Evolutionary conservation across 2,888 invertebrate species (phyloP).

Genomic region (Nemapogon koenigi): DNA sequence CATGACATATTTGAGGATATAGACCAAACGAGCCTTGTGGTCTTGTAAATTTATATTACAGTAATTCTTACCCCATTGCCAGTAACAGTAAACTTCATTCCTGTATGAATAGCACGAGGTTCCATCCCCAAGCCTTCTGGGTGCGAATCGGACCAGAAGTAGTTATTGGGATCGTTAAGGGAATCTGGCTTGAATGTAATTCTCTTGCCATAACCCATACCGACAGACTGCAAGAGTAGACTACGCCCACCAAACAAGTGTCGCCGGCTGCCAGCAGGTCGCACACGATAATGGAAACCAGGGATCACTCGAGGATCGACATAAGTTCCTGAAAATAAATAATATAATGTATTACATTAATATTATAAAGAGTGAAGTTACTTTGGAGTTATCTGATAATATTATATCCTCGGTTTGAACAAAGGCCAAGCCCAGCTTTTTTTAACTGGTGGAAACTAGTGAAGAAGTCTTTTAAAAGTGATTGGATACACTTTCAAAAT

Average conservation of each 20-base stretch:
- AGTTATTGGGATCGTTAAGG: conserved; percentile 67
- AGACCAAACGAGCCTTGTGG: too few relatives aligned
- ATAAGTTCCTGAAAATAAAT: conserved; percentile 70
- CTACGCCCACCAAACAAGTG: conserved; percentile 72
- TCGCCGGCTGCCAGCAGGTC: conserved; percentile 69
- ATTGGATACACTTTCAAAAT: too few relatives aligned
- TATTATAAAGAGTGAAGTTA: too few relatives aligned
- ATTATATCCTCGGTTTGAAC: too few relatives aligned
- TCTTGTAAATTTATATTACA: too few relatives aligned
- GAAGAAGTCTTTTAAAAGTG: too few relatives aligned
- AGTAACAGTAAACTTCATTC: conserved; percentile 69
- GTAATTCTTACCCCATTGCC: conserved; percentile 64
- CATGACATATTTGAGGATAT: too few relatives aligned
- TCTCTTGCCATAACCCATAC: conserved; percentile 79
- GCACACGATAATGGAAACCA: conserved; percentile 75
- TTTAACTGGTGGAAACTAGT: too few relatives aligned
- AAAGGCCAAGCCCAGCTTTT: too few relatives aligned
- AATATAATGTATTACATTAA: too few relatives aligned
- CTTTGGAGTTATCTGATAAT: too few relatives aligned
- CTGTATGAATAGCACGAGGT: conserved; percentile 69
- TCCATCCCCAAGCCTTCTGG: conserved; percentile 76
- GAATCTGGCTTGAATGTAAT: conserved; percentile 74
- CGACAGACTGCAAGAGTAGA: conserved; percentile 68
- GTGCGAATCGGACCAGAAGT: conserved; percentile 80
- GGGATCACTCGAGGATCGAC: conserved; percentile 75